Evolutionary conservation across 2,113 vertebrate species (phyloP).

Genomic region (Menura novaehollandiae): DNA sequence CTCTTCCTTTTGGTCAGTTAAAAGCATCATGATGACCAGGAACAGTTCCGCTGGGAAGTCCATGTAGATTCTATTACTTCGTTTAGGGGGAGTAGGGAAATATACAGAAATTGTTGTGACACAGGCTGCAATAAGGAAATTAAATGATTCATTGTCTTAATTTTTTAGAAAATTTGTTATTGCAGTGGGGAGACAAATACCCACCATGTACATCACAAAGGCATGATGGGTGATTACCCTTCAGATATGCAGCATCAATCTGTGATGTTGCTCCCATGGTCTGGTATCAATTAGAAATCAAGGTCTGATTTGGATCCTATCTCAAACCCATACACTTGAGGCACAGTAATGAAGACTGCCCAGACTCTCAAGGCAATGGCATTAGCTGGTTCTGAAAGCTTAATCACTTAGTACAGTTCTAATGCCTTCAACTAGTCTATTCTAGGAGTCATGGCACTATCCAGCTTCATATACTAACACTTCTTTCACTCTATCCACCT

Average conservation of each 20-base stretch:
- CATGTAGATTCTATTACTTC: neutral
- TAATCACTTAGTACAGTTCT: neutral
- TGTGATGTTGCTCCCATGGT: neutral
- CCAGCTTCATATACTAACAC: neutral
- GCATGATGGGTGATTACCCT: neutral
- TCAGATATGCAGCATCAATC: neutral
- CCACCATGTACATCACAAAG: fast-evolving
- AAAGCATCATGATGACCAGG: neutral
- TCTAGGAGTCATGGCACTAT: neutral
- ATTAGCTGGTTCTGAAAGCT: neutral
- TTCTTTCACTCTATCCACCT: neutral
- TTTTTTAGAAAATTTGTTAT: neutral
- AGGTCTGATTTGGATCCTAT: neutral
- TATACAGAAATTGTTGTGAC: fast-evolving
- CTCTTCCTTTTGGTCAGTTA: neutral
- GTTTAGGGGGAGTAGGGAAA: neutral
- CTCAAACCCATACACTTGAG: neutral
- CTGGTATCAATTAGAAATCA: neutral
- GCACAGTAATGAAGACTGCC: neutral
- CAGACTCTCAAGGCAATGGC: neutral
- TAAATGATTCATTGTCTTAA: neutral
- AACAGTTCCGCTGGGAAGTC: neutral
- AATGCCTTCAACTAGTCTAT: neutral
- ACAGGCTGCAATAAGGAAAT: neutral
- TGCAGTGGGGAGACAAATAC: neutral